A percentile compares a stretch with the other conserved stretches of the same genome.
Evolutionary conservation across 2,888 invertebrate genomes (phyloP).

Genomic region (Loripinus fragilis): DNA sequence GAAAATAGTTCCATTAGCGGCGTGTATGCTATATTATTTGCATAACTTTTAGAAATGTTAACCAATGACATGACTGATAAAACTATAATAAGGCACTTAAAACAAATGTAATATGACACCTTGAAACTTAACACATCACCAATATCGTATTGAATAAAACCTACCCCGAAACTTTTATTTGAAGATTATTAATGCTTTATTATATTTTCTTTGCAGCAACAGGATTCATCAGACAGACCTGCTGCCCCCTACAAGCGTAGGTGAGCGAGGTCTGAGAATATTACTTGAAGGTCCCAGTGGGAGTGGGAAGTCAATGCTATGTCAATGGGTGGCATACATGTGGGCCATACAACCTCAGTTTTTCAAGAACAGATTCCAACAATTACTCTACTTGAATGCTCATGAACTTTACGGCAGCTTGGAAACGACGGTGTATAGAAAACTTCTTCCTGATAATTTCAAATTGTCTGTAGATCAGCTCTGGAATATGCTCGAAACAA

Average conservation of each 20-base stretch:
- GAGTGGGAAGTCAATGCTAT: conserved; percentile 77
- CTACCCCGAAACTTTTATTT: too few species aligned
- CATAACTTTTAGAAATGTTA: too few species aligned
- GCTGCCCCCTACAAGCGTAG: conserved; percentile 57
- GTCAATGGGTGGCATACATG: conserved; percentile 69
- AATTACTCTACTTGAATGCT: conserved; percentile 68
- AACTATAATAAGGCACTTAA: too few species aligned
- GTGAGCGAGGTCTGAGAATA: conserved; percentile 67
- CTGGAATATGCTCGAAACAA: conserved; percentile 67
- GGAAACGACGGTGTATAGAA: conserved; percentile 61
- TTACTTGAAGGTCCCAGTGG: conserved; percentile 77
- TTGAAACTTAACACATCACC: too few species aligned
- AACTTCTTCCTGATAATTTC: conserved; percentile 70
- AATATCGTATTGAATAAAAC: too few species aligned
- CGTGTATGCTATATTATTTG: too few species aligned
- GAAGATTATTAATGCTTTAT: too few species aligned
- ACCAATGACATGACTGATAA: too few species aligned
- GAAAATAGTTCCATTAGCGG: too few species aligned
- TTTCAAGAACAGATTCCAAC: conserved; percentile 63
- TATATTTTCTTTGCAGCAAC: conserved; percentile 66
- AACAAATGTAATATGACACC: too few species aligned
- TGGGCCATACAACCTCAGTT: conserved; percentile 74
- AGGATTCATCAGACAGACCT: conserved; percentile 63
- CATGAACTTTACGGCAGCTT: conserved; percentile 55
- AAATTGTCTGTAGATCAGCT: conserved; percentile 70